Evolutionary conservation across 2,888 invertebrate genomes (phyloP).

Genomic region (Aleiodes leptofemur): DNA sequence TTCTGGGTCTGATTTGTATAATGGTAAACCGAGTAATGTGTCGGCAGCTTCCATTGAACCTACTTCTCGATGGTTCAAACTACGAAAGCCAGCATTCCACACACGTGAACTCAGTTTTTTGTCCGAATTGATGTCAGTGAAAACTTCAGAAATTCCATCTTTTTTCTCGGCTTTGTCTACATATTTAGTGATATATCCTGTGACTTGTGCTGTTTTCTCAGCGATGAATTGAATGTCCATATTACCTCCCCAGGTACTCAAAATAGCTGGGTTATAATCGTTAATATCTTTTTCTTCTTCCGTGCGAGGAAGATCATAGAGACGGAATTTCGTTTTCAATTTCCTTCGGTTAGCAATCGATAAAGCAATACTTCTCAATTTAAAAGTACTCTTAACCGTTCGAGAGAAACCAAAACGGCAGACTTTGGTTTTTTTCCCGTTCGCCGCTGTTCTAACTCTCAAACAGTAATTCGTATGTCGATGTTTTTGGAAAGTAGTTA

Average conservation of each 20-base stretch:
- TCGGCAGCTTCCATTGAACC: constrained; percentile 67
- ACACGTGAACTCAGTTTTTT: constrained; percentile 60
- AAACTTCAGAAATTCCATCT: constrained; percentile 6
- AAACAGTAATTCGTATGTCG: no score
- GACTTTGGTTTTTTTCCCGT: no score
- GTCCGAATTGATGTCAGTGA: constrained; percentile 60
- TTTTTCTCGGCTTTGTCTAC: constrained; percentile 40
- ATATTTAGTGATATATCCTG: constrained; percentile 64
- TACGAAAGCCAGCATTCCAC: constrained; percentile 62
- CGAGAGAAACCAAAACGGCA: no score
- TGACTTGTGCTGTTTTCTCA: constrained; percentile 61
- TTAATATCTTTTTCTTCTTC: constrained; percentile 30
- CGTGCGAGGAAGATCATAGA: constrained; percentile 26
- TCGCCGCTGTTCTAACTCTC: no score
- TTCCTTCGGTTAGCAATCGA: no score
- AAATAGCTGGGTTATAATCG: constrained; percentile 44
- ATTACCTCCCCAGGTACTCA: constrained; percentile 40
- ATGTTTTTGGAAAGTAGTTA: no score
- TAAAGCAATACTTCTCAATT: no score
- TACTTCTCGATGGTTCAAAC: constrained; percentile 63
- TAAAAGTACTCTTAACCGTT: no score
- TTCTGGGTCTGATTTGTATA: constrained; percentile 63
- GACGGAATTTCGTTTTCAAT: no score
- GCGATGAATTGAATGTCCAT: constrained; percentile 48
- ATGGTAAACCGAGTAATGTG: constrained; percentile 63